phyloP scores from a whole-genome alignment of 23 tunicate genomes.

The Trididemnum nubilum region DNA sequence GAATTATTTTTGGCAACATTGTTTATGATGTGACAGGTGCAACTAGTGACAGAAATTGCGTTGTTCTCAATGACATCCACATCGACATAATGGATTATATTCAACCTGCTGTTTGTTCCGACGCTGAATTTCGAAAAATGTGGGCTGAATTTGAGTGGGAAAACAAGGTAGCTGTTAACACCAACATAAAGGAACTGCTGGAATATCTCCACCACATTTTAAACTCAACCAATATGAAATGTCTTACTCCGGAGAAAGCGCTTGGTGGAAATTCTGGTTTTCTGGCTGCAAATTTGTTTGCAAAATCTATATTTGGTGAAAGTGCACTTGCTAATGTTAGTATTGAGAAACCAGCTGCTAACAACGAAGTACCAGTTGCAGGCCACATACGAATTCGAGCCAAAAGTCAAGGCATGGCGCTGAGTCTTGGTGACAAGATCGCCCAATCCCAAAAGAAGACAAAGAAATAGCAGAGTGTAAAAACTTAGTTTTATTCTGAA shows the following conservation, averaged over 20 bases:
- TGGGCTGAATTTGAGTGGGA: slow-evolving; percentile 99
- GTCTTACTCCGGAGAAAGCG: slow-evolving; percentile 92
- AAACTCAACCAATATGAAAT: slow-evolving; percentile 85
- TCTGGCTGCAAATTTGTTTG: slow-evolving; percentile 90
- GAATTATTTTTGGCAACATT: slow-evolving; percentile 95
- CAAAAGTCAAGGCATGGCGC: slow-evolving; percentile 98
- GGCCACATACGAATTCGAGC: slow-evolving; percentile 97
- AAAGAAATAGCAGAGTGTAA: slow-evolving; percentile 66
- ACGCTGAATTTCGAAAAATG: slow-evolving; percentile 96
- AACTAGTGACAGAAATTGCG: slow-evolving; percentile 92
- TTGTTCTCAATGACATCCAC: slow-evolving; percentile 95
- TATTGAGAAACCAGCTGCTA: slow-evolving; percentile 76
- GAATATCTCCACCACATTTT: slow-evolving; percentile 81
- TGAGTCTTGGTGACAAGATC: slow-evolving; percentile 95
- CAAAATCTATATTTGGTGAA: slow-evolving; percentile 98
- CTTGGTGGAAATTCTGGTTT: slow-evolving; percentile 96
- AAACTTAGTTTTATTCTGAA: too few relatives aligned
- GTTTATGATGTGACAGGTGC: slow-evolving; percentile 97
- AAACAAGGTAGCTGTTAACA: slow-evolving; percentile 91
- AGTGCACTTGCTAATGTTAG: slow-evolving; percentile 91
- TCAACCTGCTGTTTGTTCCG: slow-evolving; percentile 88
- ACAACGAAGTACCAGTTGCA: slow-evolving; percentile 60
- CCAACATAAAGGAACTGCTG: slow-evolving; percentile 55
- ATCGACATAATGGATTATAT: slow-evolving; percentile 99
- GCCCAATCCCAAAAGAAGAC: slow-evolving; percentile 82